These are phyloP conservation scores for Amyelois transitella DNA, from an alignment of 1,140 invertebrate species.

Conservation along the genomic window DNA sequence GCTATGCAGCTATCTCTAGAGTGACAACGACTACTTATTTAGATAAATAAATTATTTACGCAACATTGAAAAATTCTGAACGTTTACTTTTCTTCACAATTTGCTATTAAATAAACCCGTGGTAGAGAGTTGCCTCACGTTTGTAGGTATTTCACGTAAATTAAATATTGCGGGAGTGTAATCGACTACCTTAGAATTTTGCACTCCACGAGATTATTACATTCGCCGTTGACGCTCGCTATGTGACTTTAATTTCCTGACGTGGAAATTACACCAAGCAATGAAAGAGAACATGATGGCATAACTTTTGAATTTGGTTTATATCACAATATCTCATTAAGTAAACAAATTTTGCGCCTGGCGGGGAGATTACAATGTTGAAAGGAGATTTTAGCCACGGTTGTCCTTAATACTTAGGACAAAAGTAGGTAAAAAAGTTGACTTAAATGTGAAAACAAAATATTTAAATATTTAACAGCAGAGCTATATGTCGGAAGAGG, in stretches of 20 bases:
- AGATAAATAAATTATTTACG: no score
- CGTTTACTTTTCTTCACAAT: no score
- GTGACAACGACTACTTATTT: no score
- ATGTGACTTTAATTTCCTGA: conserved; percentile 51
- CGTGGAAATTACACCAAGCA: conserved; percentile 50
- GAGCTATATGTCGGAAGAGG: conserved; percentile 3
- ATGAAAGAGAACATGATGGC: conserved; percentile 44
- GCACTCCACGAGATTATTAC: conserved; percentile 8
- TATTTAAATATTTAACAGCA: neutral
- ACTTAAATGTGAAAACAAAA: no score
- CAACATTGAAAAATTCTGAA: no score
- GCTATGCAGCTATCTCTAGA: no score
- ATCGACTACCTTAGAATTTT: conserved; percentile 6
- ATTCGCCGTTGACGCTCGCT: conserved; percentile 11
- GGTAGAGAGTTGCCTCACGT: no score
- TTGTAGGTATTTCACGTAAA: neutral
- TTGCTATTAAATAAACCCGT: no score
- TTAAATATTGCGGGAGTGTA: neutral
- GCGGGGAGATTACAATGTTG: no score
- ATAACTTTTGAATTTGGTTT: conserved; percentile 25
- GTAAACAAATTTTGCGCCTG: neutral
- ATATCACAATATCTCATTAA: conserved; percentile 3
- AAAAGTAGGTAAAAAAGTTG: no score
- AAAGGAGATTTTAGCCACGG: no score
- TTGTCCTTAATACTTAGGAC: no score